Evolutionary conservation across 1,140 invertebrate genomes (phyloP).

Genomic region (Galleria mellonella): DNA sequence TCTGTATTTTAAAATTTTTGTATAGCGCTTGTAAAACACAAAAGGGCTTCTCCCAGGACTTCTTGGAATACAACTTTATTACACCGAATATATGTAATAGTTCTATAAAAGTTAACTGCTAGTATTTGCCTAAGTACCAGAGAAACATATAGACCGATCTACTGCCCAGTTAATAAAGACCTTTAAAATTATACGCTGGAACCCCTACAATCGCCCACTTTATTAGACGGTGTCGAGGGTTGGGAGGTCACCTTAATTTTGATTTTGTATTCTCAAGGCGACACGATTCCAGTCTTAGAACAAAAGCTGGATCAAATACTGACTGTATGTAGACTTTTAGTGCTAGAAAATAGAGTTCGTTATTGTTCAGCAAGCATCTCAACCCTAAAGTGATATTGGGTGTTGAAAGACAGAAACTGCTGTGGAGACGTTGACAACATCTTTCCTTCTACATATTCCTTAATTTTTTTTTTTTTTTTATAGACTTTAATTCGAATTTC

Average conservation of each 20-base stretch:
- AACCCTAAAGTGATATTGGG: constrained; percentile 40
- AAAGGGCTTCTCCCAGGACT: neutral
- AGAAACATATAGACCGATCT: constrained; percentile 19
- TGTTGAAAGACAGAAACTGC: constrained; percentile 19
- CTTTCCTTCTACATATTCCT: no score
- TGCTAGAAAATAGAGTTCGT: constrained; percentile 24
- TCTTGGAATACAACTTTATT: constrained; percentile 35
- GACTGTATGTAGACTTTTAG: constrained; percentile 19
- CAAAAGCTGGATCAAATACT: constrained; percentile 29
- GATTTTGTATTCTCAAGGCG: constrained; percentile 37
- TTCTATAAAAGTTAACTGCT: constrained; percentile 53
- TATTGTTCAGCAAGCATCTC: constrained; percentile 19
- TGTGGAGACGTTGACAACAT: constrained; percentile 17
- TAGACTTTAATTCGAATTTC: no score
- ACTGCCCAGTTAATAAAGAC: constrained; percentile 24
- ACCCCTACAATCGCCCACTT: constrained; percentile 2
- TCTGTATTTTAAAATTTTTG: constrained; percentile 1
- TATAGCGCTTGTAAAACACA: neutral
- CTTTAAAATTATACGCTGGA: constrained; percentile 12
- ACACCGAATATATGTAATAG: constrained; percentile 45
- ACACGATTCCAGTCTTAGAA: constrained; percentile 40
- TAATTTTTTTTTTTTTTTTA: no score
- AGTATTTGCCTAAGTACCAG: constrained; percentile 51
- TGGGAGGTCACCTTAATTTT: constrained; percentile 39
- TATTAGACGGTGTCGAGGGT: neutral